A percentile compares a stretch with the other conserved stretches of the same genome.
These are phyloP conservation scores for Ameiurus melas DNA, from an alignment of 2,113 vertebrate species.

Conservation along the genomic window DNA sequence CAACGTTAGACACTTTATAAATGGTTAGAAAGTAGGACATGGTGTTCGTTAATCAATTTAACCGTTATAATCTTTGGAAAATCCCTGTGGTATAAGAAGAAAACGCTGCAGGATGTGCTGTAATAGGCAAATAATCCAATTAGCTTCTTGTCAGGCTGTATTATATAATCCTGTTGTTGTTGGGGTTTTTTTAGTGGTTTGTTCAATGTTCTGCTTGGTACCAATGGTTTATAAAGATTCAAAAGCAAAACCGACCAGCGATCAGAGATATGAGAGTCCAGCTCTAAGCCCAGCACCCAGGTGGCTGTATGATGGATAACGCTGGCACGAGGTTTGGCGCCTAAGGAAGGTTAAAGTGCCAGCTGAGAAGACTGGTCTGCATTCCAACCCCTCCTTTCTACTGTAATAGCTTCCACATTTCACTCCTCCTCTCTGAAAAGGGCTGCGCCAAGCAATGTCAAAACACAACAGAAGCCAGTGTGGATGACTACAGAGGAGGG, in stretches of 20 bases:
- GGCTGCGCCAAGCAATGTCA: constrained; percentile 53
- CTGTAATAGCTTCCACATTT: constrained; percentile 74
- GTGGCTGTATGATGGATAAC: constrained; percentile 34
- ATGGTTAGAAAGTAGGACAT: background rate
- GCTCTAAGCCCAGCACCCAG: constrained; percentile 24
- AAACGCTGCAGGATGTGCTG: background rate
- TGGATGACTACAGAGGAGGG: constrained; percentile 50
- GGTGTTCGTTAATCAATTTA: background rate
- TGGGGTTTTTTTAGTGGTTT: background rate
- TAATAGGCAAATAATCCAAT: background rate
- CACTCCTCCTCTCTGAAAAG: constrained; percentile 58
- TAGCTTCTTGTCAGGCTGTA: background rate
- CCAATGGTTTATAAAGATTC: background rate
- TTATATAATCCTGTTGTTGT: background rate
- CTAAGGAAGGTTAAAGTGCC: constrained; percentile 23
- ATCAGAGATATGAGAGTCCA: background rate
- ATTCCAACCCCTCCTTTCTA: constrained; percentile 61
- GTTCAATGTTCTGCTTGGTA: background rate
- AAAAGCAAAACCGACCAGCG: background rate
- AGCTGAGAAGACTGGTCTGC: constrained; percentile 58
- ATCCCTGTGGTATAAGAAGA: background rate
- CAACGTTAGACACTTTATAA: background rate
- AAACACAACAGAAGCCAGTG: constrained; percentile 46
- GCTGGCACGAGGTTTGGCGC: constrained; percentile 42
- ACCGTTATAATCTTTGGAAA: background rate